phyloP scores from a whole-genome alignment of 2,113 vertebrate species.

The Spea bombifrons region DNA sequence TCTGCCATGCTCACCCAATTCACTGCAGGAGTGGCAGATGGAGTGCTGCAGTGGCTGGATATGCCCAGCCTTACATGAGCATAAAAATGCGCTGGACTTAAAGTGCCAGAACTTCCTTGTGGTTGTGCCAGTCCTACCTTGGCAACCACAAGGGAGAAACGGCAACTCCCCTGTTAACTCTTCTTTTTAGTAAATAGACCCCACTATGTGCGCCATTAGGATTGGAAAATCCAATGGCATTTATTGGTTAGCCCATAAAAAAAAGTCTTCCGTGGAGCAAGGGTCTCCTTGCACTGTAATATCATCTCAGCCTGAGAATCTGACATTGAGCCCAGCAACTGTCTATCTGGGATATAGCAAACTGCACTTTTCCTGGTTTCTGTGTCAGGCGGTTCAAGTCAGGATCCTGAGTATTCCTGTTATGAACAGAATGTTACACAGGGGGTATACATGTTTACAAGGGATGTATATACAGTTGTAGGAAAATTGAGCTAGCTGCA shows the following conservation, averaged over 20 bases:
- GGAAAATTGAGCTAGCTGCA: background rate
- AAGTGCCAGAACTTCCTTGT: no score
- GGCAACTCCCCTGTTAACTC: no score
- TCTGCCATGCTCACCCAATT: no score
- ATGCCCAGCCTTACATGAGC: no score
- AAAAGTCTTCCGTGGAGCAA: conserved; percentile 43
- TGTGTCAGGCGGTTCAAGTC: conserved; percentile 32
- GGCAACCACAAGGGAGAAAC: no score
- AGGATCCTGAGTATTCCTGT: conserved; percentile 26
- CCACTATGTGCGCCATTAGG: conserved; percentile 49
- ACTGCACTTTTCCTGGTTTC: conserved; percentile 51
- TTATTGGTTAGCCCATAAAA: conserved; percentile 48
- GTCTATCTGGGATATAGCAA: conserved; percentile 48
- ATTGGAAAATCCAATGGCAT: conserved; percentile 24
- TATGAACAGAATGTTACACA: conserved; percentile 35
- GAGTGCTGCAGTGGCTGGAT: no score
- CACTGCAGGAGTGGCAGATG: background rate
- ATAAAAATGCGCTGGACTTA: no score
- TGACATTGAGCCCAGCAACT: conserved; percentile 48
- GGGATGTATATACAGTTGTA: conserved; percentile 6
- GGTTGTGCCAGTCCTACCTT: no score
- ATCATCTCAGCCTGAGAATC: conserved; percentile 47
- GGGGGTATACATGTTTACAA: conserved; percentile 16
- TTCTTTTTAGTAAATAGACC: conserved; percentile 5
- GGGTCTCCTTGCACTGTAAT: conserved; percentile 36